Conservation (phyloP, 1,140 invertebrate species). For the Chironomus tepperi region DNA sequence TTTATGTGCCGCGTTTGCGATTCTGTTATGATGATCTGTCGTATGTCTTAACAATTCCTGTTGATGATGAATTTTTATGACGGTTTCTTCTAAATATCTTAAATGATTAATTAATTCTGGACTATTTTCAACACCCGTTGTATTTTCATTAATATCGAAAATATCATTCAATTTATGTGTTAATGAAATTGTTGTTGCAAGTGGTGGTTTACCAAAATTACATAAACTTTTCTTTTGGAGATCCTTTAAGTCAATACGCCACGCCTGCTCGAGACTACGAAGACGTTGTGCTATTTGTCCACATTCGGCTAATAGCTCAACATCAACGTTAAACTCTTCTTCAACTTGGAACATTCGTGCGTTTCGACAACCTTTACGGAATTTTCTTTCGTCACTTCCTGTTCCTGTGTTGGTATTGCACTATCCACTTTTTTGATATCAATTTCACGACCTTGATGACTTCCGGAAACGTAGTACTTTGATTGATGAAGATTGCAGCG, state of each 20-base stretch:
- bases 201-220: not conserved
- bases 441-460: not conserved
- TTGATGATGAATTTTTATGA: not conserved
- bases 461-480: not conserved
- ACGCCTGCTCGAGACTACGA: not conserved
- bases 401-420: too few relatives aligned
- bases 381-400: too few relatives aligned
- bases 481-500: not conserved
- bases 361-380: not conserved
- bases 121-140: not conserved
- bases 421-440: too few relatives aligned
- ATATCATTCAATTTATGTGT: not conserved
- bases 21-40: not conserved
- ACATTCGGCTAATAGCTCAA: constrained; percentile 22
- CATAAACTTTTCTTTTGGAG: not conserved
- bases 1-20: not conserved
- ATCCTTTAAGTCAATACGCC: not conserved
- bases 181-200: not conserved
- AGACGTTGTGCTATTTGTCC: constrained; percentile 18
- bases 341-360: constrained; percentile 12
- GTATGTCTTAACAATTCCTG: not conserved
- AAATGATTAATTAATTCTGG: not conserved
- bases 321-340: not conserved
- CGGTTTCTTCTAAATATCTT: not conserved
- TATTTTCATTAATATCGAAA: not conserved